Conservation (phyloP, 2,797 vertebrate species). For the Lagorchestes hirsutus region DNA sequence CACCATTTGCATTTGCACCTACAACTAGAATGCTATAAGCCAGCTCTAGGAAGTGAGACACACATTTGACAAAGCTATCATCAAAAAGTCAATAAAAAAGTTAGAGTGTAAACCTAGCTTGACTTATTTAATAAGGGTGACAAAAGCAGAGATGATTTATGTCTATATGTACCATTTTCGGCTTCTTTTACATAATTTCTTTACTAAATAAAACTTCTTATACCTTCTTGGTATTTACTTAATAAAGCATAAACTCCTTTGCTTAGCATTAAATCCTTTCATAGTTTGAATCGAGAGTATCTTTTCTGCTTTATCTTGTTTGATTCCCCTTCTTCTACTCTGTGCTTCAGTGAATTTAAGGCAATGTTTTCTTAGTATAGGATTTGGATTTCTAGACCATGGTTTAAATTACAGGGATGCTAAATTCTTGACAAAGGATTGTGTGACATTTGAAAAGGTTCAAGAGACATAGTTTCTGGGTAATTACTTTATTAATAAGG, state of each 20-base stretch:
- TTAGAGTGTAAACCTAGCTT: not conserved
- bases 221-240: not conserved
- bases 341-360: no score
- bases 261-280: not conserved
- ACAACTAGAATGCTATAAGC: not conserved
- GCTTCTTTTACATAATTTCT: not conserved
- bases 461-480: no score
- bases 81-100: not conserved
- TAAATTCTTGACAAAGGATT: no score
- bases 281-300: not conserved
- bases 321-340: not conserved
- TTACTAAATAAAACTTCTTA: not conserved
- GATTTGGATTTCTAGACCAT: no score
- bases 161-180: not conserved
- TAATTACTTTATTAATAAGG: no score
- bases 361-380: no score
- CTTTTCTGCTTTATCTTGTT: not conserved
- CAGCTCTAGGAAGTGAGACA: not conserved
- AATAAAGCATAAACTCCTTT: not conserved
- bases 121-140: not conserved
- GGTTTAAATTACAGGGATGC: no score
- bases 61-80: not conserved
- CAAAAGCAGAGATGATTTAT: not conserved
- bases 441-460: no score
- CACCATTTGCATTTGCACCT: not conserved